These are phyloP conservation scores for Patella vulgata DNA, from an alignment of 1,140 invertebrate species.

Conservation along the genomic window DNA sequence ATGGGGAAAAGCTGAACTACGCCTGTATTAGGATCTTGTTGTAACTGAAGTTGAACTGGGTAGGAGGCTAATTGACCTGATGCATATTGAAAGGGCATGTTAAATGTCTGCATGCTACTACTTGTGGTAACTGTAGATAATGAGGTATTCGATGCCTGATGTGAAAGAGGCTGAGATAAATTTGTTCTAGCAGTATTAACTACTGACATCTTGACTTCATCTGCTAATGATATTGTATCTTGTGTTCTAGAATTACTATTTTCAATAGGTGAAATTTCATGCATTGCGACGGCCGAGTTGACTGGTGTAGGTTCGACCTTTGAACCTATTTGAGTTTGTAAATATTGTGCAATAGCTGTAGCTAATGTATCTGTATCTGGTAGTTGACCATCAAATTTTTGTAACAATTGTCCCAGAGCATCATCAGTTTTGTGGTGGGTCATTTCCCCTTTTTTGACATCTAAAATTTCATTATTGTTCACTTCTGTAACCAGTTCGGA, in stretches of 20 bases:
- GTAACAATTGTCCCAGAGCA: constrained; percentile 8
- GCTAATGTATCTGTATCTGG: constrained; percentile 48
- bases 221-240: too few relatives aligned
- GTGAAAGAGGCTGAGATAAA: too few relatives aligned
- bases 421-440: too few relatives aligned
- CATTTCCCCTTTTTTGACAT: too few relatives aligned
- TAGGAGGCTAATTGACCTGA: constrained; percentile 34
- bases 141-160: too few relatives aligned
- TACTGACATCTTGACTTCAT: too few relatives aligned
- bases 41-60: constrained; percentile 52
- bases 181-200: too few relatives aligned
- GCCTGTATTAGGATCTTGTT: constrained; percentile 59
- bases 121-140: constrained; percentile 24
- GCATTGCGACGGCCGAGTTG: constrained; percentile 6
- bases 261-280: too few relatives aligned
- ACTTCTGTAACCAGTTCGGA: background rate
- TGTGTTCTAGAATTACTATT: too few relatives aligned
- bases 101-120: constrained; percentile 40
- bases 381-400: constrained; percentile 41
- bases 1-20: constrained; percentile 55
- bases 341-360: constrained; percentile 49
- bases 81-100: constrained; percentile 37
- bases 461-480: too few relatives aligned
- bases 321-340: constrained; percentile 33
- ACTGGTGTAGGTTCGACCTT: constrained; percentile 8